Base-by-base conservation (phyloP, 2,113 vertebrate species). In the Aptenodytes forsteri region DNA sequence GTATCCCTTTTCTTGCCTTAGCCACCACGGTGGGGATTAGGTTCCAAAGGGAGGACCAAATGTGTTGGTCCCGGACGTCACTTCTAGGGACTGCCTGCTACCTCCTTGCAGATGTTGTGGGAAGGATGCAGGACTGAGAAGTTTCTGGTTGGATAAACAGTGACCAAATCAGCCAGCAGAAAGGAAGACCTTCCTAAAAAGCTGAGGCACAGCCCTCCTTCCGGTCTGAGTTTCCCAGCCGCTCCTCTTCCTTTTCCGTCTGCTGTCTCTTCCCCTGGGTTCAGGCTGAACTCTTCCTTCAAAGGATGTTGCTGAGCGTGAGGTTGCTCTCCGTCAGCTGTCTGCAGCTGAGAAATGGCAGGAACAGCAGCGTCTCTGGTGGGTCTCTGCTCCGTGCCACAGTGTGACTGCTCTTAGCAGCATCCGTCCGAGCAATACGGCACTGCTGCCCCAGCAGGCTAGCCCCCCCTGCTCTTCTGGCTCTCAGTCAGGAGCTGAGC, bases 61-160 rank as follows among this genome's bases (percentile, higher is more conserved):
- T 0, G 0, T 21, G 10, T 23, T 70, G 69, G 32, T 70, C n/a
- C 34, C 70, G 71, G 56, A 42, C 0, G 4, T 77, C 32, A n/a
- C 29, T 40, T 64, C 11, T 44, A 25, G 34, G 27, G 23, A 52
- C 30, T 21, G 36, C 47, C 62, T 59, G 40, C 29, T 40, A 21
- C 23, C 26, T 79, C 55, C 61, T 62, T 18, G 36, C 50, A 81
- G 67, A 58, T 12, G 34, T 21, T 34, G 27, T 9, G 12, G 32
- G 47, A 34, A 72, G 38, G 36, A 49, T 61, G 32, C 47, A 26
- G 59, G 47, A 38, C 54, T 18, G 32, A 80, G 55, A 69, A 46
- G 42, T 19, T 81, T 44, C 62, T 64, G 49, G 16, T 34, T 75
- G 92, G 49, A 64, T 20, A 50, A 70, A 64, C 40, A 36, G 30